Percentiles rank a stretch among this genome's conserved stretches.
Evolutionary conservation across 1,140 invertebrate genomes (phyloP).

Genomic region (Paralvinella palmiformis): DNA sequence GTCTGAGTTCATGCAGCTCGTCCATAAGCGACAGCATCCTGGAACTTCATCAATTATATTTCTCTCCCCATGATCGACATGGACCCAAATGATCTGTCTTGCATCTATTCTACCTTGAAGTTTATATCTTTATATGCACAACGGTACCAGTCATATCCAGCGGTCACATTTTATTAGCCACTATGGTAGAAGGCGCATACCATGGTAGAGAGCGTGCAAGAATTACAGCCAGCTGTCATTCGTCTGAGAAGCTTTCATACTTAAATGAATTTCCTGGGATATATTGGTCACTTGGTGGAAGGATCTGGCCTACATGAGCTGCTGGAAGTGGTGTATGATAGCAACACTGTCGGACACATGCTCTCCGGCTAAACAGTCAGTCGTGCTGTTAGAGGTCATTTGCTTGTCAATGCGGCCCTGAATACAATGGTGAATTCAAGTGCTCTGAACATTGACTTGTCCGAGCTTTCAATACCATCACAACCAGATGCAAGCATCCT

Average conservation of each 20-base stretch:
- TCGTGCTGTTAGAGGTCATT: constrained; percentile 33
- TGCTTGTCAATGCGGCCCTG: constrained; percentile 27
- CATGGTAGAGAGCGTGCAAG: constrained; percentile 18
- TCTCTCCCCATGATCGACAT: constrained; percentile 34
- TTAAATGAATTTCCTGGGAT: constrained; percentile 31
- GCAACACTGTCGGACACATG: constrained; percentile 9
- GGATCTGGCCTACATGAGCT: constrained; percentile 43
- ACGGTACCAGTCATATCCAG: constrained; percentile 19
- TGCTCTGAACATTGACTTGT: not conserved
- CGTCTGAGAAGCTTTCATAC: constrained; percentile 23
- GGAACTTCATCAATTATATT: constrained; percentile 26
- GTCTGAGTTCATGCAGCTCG: too few relatives aligned
- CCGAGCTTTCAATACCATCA: not conserved
- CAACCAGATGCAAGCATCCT: not conserved
- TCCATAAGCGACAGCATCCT: constrained; percentile 22
- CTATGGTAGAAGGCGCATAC: constrained; percentile 29
- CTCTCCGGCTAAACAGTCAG: constrained; percentile 4
- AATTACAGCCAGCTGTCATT: constrained; percentile 7
- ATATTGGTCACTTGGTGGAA: constrained; percentile 41
- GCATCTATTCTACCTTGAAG: constrained; percentile 31
- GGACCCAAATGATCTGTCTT: constrained; percentile 27
- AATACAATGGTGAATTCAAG: constrained; percentile 8
- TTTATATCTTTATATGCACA: constrained; percentile 25
- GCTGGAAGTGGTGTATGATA: constrained; percentile 3
- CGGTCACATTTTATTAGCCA: constrained; percentile 31